Conservation (phyloP, 1,140 invertebrate species). For the Belonocnema kinseyi region DNA sequence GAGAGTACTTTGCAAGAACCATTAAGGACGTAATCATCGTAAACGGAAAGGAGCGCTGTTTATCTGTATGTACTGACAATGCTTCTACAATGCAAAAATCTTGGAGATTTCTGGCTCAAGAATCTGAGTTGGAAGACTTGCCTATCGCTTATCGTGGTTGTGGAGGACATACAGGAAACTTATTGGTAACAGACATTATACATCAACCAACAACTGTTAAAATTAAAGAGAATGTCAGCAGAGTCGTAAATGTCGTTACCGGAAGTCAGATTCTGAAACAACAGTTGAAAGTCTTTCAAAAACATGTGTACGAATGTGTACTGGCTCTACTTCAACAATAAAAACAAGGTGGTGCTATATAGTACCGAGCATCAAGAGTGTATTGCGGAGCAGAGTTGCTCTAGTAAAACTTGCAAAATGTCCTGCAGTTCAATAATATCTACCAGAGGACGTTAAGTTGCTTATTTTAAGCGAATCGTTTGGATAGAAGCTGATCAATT, state of each 20-base stretch:
- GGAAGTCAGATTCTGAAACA: background rate
- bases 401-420: too few species aligned
- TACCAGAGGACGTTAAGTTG: too few species aligned
- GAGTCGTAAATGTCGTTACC: background rate
- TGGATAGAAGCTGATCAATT: background rate
- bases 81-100: background rate
- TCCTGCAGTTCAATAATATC: too few species aligned
- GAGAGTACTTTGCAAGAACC: background rate
- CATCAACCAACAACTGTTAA: background rate
- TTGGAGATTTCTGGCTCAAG: background rate
- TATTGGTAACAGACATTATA: background rate
- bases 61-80: background rate
- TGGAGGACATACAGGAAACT: too few species aligned
- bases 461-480: too few species aligned
- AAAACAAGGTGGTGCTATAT: background rate
- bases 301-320: background rate
- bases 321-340: background rate
- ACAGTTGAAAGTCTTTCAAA: background rate
- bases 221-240: background rate
- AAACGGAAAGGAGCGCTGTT: background rate
- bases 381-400: background rate
- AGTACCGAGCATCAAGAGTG: background rate
- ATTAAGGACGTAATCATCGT: background rate
- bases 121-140: background rate
- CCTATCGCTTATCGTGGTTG: background rate